A percentile compares a stretch with the other conserved stretches of the same genome.
phyloP scores from a whole-genome alignment of 2,888 invertebrate species.

The Dryocosmus kuriphilus region DNA sequence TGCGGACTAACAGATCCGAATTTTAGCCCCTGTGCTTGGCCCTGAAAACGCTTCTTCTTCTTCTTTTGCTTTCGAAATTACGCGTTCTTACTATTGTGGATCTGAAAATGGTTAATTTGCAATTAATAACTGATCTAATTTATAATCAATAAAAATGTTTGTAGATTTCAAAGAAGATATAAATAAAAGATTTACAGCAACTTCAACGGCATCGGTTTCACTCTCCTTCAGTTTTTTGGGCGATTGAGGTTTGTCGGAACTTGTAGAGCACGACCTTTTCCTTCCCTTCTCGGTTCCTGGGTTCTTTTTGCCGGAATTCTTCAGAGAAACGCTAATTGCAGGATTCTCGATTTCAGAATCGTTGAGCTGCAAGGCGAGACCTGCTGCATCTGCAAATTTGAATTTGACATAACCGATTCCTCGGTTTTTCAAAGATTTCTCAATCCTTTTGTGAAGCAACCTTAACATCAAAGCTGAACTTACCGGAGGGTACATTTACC shows the following conservation, averaged over 20 bases:
- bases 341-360: slow-evolving; percentile 81
- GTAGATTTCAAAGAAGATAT: too few species aligned
- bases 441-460: too few species aligned
- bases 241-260: slow-evolving; percentile 40
- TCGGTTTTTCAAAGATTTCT: slow-evolving; percentile 79
- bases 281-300: slow-evolving; percentile 69
- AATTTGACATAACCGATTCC: slow-evolving; percentile 90
- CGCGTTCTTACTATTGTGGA: slow-evolving; percentile 6
- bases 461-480: slow-evolving; percentile 61
- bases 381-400: slow-evolving; percentile 82
- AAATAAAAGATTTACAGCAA: slow-evolving; percentile 61
- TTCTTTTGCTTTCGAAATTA: slow-evolving; percentile 50
- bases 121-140: neutral
- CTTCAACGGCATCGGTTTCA: slow-evolving; percentile 37
- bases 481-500: slow-evolving; percentile 87
- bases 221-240: slow-evolving; percentile 60
- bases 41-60: slow-evolving; percentile 56
- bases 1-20: slow-evolving; percentile 40
- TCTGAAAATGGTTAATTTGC: neutral
- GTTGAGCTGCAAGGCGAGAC: slow-evolving; percentile 83
- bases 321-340: slow-evolving; percentile 80
- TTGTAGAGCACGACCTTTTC: slow-evolving; percentile 49
- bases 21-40: slow-evolving; percentile 53
- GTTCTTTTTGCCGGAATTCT: slow-evolving; percentile 50
- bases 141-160: too few species aligned